Evolutionary conservation across 2,888 invertebrate species (phyloP).

Genomic region (Liodrosophila aerea): DNA sequence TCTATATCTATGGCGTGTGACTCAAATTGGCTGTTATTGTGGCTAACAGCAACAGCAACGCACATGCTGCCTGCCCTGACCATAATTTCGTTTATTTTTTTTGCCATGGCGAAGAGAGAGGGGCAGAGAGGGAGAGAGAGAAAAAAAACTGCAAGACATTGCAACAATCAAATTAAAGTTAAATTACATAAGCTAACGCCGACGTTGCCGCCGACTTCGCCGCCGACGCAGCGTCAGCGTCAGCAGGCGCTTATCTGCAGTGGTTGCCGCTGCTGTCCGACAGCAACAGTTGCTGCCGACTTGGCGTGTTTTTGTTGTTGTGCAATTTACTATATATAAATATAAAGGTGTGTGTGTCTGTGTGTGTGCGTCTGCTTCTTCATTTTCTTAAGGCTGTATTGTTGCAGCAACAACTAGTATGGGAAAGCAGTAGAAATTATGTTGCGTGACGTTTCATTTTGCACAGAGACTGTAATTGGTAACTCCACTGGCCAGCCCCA

Average conservation of each 20-base stretch:
- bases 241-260: conserved; percentile 21
- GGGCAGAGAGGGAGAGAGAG: not conserved
- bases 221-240: not conserved
- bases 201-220: conserved; percentile 11
- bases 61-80: conserved; percentile 28
- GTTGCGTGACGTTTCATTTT: conserved; percentile 78
- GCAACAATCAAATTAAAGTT: conserved; percentile 77
- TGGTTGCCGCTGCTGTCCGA: conserved; percentile 16
- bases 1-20: not conserved
- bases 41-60: conserved; percentile 20
- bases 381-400: conserved; percentile 42
- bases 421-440: conserved; percentile 79
- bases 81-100: conserved; percentile 61
- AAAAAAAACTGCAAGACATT: conserved; percentile 73
- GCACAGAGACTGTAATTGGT: conserved; percentile 75
- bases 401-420: conserved; percentile 32
- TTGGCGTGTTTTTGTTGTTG: conserved; percentile 71
- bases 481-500: conserved; percentile 8
- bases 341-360: conserved; percentile 16
- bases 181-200: conserved; percentile 67
- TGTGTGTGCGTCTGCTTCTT: conserved; percentile 43
- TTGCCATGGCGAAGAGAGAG: conserved; percentile 23
- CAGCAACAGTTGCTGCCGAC: conserved; percentile 44
- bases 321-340: conserved; percentile 50
- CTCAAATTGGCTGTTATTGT: conserved; percentile 36